phyloP scores from a whole-genome alignment of 2,797 vertebrate genomes.

The Thunnus albacares region DNA sequence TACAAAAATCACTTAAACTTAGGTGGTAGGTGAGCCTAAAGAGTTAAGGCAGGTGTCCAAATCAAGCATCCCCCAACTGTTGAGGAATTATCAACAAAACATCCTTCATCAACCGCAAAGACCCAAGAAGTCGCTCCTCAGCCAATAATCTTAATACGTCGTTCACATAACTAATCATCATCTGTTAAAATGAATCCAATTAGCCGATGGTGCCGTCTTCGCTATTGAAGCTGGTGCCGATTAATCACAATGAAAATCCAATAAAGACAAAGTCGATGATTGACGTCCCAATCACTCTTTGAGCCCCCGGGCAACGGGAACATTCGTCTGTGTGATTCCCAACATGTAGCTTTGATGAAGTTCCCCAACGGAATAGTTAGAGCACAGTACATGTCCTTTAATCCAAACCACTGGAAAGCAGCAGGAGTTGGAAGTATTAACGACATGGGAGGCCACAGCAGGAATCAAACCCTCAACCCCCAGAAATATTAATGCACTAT shows the following conservation, averaged over 20 bases:
- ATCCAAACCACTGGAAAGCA: constrained; percentile 15
- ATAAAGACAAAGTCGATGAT: constrained; percentile 40
- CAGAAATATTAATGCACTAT: neutral
- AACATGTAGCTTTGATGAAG: constrained; percentile 28
- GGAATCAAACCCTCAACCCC: constrained; percentile 37
- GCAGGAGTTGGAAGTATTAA: constrained; percentile 29
- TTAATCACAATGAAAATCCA: constrained; percentile 11
- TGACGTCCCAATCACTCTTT: constrained; percentile 16
- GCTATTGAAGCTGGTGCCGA: neutral
- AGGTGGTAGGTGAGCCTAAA: neutral
- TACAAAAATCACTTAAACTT: neutral
- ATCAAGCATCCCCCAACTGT: neutral
- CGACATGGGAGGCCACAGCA: constrained; percentile 44
- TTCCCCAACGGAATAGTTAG: constrained; percentile 6
- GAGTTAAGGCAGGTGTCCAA: neutral
- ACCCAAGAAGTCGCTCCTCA: neutral
- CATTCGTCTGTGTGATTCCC: constrained; percentile 45
- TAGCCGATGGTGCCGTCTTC: neutral
- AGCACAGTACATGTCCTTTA: constrained; percentile 5
- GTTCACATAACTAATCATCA: constrained; percentile 3
- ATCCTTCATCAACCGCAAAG: neutral
- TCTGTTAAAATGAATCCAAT: constrained; percentile 13
- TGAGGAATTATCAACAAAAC: neutral
- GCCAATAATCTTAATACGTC: neutral
- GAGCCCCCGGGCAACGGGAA: neutral